phyloP scores from a whole-genome alignment of 2,888 invertebrate species.

The Cylindroiulus punctatus region DNA sequence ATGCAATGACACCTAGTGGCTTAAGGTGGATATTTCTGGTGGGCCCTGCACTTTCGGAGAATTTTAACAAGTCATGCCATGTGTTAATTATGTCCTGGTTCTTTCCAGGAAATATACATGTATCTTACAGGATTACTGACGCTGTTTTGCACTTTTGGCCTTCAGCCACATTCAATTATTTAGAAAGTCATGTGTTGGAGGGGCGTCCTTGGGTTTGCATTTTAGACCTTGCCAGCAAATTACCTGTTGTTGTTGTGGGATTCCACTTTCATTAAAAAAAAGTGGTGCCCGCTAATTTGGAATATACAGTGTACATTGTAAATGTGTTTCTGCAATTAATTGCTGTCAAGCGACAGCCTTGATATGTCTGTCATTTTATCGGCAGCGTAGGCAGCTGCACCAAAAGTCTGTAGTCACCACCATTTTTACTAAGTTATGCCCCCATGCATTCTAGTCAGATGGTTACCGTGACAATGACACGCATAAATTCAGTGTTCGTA shows the following conservation, averaged over 20 bases:
- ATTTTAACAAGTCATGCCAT: not conserved
- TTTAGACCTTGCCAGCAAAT: not conserved
- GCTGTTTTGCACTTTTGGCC: not conserved
- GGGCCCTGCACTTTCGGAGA: not conserved
- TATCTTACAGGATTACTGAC: not conserved
- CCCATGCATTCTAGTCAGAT: not conserved
- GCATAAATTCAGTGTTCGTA: not conserved
- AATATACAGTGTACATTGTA: not conserved
- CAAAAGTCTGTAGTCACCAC: not conserved
- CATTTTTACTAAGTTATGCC: not conserved
- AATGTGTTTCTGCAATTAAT: not conserved
- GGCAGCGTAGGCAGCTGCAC: not conserved
- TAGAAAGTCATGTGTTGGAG: not conserved
- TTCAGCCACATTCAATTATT: not conserved
- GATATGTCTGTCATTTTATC: constrained; percentile 7
- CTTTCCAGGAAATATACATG: not conserved
- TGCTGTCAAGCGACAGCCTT: not conserved
- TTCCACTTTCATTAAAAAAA: not conserved
- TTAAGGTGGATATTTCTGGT: not conserved
- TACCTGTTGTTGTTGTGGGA: not conserved
- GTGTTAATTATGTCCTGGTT: not conserved
- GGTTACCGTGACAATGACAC: not conserved
- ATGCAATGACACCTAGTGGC: not conserved
- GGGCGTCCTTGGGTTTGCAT: not conserved
- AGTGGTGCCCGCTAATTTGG: not conserved